Base-by-base conservation (phyloP, 2,797 vertebrate genomes). In the Tangara arthus region DNA sequence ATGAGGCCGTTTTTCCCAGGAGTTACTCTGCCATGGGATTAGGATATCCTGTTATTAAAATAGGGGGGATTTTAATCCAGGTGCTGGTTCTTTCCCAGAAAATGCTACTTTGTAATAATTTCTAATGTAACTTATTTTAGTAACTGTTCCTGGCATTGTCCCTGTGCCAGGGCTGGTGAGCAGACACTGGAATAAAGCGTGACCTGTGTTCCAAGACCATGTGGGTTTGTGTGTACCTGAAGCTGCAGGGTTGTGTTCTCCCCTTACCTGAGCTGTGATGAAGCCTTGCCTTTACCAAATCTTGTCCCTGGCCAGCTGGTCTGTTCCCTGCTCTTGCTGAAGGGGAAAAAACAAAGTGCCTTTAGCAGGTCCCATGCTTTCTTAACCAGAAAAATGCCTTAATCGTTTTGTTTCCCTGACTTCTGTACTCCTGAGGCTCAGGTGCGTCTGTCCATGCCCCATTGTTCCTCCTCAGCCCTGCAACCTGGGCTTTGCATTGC, bases 131-230 rank as follows among this genome's bases (percentile, higher is more conserved):
- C 2, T 71, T 80, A 17, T 24, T 60, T 39, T n/a, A 50, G 22
- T 87, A 24, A 22, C 15, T 52, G 10, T 28, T 26, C 12, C 50
- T 50, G 64, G 46, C 11, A 3, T 9, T 18, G 61, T 64, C 82
- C 53, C 39, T 35, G 20, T n/a, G 78, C 59, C 55, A n/a, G 42
- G 46, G 41, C 13, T 57, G 81, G 42, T 23, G 53, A 87, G 75
- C 82, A 82, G 76, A 83, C 57, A 49, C 14, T 7, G 39, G 20
- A 96, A 96, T 97, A 97, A 97, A 97, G 64, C 0, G 0, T 86
- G 55, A 79, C 41, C 80, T 53, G 30, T 0, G 1, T 57, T 55
- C 65, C 65, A 23, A 24, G 60, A 8, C 2, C 1, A 1, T 3
- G 50, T 19, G 65, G 3, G 21, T 60, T 55, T 34, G 47, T 46